Conservation (phyloP, 2,888 invertebrate genomes). For the Diarsia dahlii region DNA sequence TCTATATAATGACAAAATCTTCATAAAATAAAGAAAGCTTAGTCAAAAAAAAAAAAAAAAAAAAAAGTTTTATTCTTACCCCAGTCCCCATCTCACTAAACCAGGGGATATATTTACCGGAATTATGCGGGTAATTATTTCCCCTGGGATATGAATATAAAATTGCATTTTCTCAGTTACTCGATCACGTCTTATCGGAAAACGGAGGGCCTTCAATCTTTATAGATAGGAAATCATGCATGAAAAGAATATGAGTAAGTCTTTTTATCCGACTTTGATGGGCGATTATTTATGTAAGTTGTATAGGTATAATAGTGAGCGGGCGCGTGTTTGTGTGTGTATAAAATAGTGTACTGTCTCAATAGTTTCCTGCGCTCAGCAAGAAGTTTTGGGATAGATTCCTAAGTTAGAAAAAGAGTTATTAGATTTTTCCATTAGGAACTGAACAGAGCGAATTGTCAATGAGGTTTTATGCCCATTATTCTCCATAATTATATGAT, state of each 20-base stretch:
- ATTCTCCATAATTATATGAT: too few relatives aligned
- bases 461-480: too few relatives aligned
- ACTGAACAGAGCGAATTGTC: too few relatives aligned
- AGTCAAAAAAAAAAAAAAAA: too few relatives aligned
- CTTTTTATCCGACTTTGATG: slow-evolving; percentile 10
- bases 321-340: too few relatives aligned
- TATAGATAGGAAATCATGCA: slow-evolving; percentile 52
- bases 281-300: slow-evolving; percentile 8
- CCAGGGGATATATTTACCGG: slow-evolving; percentile 25
- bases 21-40: too few relatives aligned
- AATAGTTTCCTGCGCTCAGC: too few relatives aligned
- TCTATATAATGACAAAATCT: too few relatives aligned
- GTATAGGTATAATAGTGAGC: too few relatives aligned
- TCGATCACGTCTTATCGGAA: slow-evolving; percentile 47
- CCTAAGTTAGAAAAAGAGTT: background rate
- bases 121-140: slow-evolving; percentile 60
- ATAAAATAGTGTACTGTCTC: background rate
- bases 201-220: slow-evolving; percentile 41
- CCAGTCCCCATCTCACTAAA: background rate
- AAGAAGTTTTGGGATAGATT: background rate
- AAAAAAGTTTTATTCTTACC: too few relatives aligned
- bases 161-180: slow-evolving; percentile 59
- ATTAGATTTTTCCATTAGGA: background rate
- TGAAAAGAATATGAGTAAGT: slow-evolving; percentile 32
- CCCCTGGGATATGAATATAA: slow-evolving; percentile 58